Evolutionary conservation across 35 echinoderm and acorn worm genomes (phyloP), one percentile per base, ranked within the genome.

Genomic region (Ophioderma brevispina): DNA sequence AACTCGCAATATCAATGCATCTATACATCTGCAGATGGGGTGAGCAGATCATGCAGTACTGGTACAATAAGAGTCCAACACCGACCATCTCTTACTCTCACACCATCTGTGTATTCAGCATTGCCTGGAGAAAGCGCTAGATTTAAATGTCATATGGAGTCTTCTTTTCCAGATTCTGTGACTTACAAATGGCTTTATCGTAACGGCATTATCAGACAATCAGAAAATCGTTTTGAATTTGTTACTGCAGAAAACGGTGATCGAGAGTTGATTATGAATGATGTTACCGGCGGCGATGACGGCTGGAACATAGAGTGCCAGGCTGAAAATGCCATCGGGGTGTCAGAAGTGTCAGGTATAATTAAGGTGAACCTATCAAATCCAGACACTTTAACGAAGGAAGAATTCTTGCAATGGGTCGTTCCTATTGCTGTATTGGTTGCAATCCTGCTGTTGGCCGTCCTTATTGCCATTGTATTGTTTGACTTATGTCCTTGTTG

Each of bases 21-120:
- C 34, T 70, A 70, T 30, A 86, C 86, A 79, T 82, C 76, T 0
- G 39, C n/a, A 31, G 34, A 28, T 34, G 56, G 0, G 31, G 87
- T 33, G 0, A 35, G 36, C 31, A 64, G n/a, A 31, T 40, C 59
- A 3, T 93, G 92, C 75, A 89, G 86, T 0, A 93, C 92, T 30
- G 92, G 92, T 4, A 23, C 81, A 21, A 38, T 93, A 31, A 52
- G 42, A 38, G 80, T 93, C 3, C 50, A 78, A 39, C 92, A 93
- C 36, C 38, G 40, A 13, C 92, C 92, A 25, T 32, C 84, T 0
- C 36, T 93, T 19, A 59, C 64, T 36, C 3, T 93, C 32, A 23
- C 85, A 14, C 92, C 92, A n/a, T 40, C 19, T 32, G 42, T 87
- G 0, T 33, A 84, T 40, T 19, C 35, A 35, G 80, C 86, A 19